phyloP scores from a whole-genome alignment of 2,113 vertebrate genomes.

The Notothenia rossii region DNA sequence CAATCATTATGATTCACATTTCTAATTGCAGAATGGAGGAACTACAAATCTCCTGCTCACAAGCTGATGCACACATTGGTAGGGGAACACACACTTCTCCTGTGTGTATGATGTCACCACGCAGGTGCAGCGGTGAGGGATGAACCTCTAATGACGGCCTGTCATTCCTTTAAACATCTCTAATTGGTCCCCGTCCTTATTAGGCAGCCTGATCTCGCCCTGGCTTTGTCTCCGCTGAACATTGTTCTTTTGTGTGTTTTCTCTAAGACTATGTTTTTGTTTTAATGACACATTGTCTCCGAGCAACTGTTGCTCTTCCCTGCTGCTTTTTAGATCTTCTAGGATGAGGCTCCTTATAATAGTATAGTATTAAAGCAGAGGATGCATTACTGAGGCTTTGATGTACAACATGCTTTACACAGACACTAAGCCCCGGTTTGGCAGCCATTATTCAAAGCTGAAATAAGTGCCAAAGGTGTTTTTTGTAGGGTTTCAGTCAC shows the following conservation, averaged over 20 bases:
- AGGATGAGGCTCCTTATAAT: constrained; percentile 40
- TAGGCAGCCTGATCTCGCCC: constrained; percentile 31
- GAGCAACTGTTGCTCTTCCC: constrained; percentile 39
- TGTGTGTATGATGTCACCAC: constrained; percentile 51
- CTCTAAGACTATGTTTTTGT: constrained; percentile 27
- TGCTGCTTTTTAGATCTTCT: constrained; percentile 43
- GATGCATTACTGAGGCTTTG: constrained; percentile 52
- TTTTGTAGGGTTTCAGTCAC: constrained; percentile 6
- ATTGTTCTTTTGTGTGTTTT: constrained; percentile 36
- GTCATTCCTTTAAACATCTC: constrained; percentile 58
- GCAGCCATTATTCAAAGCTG: constrained; percentile 15
- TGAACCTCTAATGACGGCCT: constrained; percentile 64
- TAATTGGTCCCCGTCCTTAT: constrained; percentile 54
- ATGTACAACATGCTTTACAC: constrained; percentile 32
- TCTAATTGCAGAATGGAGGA: neutral
- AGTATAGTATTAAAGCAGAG: constrained; percentile 57
- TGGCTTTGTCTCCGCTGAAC: constrained; percentile 34
- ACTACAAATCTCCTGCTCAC: constrained; percentile 5
- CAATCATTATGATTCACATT: neutral
- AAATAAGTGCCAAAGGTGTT: constrained; percentile 13
- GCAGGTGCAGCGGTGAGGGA: constrained; percentile 68
- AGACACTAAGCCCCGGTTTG: constrained; percentile 17
- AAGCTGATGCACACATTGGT: constrained; percentile 4
- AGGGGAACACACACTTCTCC: constrained; percentile 18
- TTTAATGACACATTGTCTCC: constrained; percentile 56